phyloP scores from a whole-genome alignment of 2,888 invertebrate genomes.

The Eulithis testata region DNA sequence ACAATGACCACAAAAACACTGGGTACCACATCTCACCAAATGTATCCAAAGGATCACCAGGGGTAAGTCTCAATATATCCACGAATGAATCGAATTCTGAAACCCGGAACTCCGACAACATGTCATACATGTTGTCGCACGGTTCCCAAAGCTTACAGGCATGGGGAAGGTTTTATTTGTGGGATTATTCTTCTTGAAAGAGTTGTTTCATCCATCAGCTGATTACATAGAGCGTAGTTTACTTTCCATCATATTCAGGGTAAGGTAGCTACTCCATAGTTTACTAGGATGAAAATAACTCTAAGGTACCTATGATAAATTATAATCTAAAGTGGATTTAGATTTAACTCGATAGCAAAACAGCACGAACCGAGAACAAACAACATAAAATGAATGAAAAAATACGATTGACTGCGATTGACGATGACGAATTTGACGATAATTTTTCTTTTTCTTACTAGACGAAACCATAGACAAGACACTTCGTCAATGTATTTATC shows the following conservation, averaged over 20 bases:
- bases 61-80: constrained; percentile 87
- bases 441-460: too few species aligned
- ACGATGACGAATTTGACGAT: too few species aligned
- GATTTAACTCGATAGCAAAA: too few species aligned
- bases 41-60: constrained; percentile 87
- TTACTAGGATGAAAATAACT: not conserved
- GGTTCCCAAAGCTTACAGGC: constrained; percentile 68
- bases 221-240: constrained; percentile 21
- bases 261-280: not conserved
- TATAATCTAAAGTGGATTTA: too few species aligned
- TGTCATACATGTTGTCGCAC: constrained; percentile 82
- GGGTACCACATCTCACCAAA: constrained; percentile 98
- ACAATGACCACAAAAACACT: constrained; percentile 97
- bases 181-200: constrained; percentile 46
- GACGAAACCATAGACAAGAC: too few species aligned
- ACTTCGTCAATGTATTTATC: too few species aligned
- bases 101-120: constrained; percentile 83
- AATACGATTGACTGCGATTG: too few species aligned
- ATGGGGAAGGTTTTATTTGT: constrained; percentile 71
- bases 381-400: too few species aligned
- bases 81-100: constrained; percentile 88
- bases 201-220: constrained; percentile 32
- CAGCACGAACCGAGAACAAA: too few species aligned
- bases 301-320: too few species aligned
- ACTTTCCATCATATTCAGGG: constrained; percentile 5